Percentiles rank a stretch among this genome's conserved stretches.
phyloP scores from a whole-genome alignment of 1,140 invertebrate genomes.

The Aleiodes sp. region DNA sequence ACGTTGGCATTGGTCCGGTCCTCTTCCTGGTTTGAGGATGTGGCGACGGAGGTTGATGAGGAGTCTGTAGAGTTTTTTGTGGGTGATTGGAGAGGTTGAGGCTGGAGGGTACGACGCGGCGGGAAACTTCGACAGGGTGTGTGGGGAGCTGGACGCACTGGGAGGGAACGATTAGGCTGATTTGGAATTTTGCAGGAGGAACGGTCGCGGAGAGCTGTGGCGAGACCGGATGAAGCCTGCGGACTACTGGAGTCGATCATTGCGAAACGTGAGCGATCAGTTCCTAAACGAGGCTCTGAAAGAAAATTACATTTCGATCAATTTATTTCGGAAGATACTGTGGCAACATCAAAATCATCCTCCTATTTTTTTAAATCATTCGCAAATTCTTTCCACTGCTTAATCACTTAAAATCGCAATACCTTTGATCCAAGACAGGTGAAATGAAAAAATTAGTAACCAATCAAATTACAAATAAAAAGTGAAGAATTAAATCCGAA shows the following conservation, averaged over 20 bases:
- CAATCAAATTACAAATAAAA: too few species aligned
- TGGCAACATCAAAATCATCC: too few species aligned
- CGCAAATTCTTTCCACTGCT: too few species aligned
- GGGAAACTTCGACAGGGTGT: constrained; percentile 21
- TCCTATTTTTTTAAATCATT: too few species aligned
- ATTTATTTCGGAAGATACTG: background rate
- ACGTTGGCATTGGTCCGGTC: background rate
- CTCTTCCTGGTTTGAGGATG: background rate
- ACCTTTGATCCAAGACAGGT: too few species aligned
- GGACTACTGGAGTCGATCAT: constrained; percentile 31
- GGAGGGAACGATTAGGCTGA: constrained; percentile 55
- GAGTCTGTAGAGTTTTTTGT: background rate
- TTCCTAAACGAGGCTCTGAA: background rate
- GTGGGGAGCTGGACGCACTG: constrained; percentile 49
- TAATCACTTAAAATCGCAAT: too few species aligned
- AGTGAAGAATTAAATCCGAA: too few species aligned
- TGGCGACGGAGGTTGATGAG: background rate
- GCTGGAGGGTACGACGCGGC: background rate
- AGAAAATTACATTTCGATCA: background rate
- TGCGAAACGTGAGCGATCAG: background rate
- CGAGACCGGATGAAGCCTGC: constrained; percentile 30
- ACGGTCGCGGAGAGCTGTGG: constrained; percentile 47
- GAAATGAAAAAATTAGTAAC: too few species aligned
- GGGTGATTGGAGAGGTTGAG: background rate
- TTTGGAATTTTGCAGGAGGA: constrained; percentile 46